A percentile compares a stretch with the other conserved stretches of the same genome.
phyloP scores from a whole-genome alignment of 2,888 invertebrate species.

The Stenolophus ochropezus region DNA sequence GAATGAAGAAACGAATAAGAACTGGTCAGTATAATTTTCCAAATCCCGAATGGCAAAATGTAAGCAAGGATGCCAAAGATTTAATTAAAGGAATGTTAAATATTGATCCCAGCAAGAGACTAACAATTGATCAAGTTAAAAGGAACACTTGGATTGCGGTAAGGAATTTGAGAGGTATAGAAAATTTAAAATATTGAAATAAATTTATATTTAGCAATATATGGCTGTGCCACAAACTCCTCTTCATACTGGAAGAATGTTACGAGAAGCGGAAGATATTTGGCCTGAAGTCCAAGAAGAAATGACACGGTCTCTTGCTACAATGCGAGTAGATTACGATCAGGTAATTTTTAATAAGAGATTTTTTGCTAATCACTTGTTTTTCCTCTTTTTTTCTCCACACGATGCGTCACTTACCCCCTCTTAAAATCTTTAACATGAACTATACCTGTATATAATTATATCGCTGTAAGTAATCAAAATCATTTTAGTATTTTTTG shows the following conservation, averaged over 20 bases:
- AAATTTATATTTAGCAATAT: slow-evolving; percentile 73
- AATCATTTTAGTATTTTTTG: too few species aligned
- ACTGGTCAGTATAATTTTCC: slow-evolving; percentile 99
- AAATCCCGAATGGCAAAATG: slow-evolving; percentile 95
- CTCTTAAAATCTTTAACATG: too few species aligned
- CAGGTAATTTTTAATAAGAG: too few species aligned
- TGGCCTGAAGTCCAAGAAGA: slow-evolving; percentile 99
- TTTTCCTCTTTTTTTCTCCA: neutral
- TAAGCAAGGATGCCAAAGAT: slow-evolving; percentile 95
- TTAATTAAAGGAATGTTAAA: slow-evolving; percentile 95
- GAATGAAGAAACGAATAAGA: slow-evolving; percentile 98
- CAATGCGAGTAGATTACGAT: slow-evolving; percentile 99
- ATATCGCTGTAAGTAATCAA: too few species aligned
- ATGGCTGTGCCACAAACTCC: slow-evolving; percentile 96
- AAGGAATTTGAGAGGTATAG: too few species aligned
- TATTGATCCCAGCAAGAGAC: slow-evolving; percentile 92
- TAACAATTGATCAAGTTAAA: slow-evolving; percentile 94
- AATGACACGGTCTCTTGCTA: slow-evolving; percentile 97
- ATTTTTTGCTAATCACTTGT: too few species aligned
- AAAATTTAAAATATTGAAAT: too few species aligned
- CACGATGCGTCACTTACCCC: neutral
- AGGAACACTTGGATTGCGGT: slow-evolving; percentile 91
- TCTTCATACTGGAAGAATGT: slow-evolving; percentile 90
- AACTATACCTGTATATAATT: too few species aligned
- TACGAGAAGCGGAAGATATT: slow-evolving; percentile 92